Conservation (phyloP, 2,113 vertebrate genomes). For the Amphiprion percula region DNA sequence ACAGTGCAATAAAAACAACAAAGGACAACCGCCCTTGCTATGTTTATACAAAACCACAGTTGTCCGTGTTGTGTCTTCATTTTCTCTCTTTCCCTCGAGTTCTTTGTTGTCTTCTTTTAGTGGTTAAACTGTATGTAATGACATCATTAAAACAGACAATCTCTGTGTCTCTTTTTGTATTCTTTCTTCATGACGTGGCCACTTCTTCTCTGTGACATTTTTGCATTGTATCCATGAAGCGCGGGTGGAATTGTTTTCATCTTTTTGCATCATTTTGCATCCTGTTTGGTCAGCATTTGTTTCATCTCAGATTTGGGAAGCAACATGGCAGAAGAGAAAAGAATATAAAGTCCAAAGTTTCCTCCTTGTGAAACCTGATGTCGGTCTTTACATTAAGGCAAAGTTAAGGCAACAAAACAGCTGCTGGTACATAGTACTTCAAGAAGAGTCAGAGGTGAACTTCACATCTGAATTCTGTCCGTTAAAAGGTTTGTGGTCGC, state of each 20-base stretch:
- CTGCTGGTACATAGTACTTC: slow-evolving; percentile 65
- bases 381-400: slow-evolving; percentile 60
- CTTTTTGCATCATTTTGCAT: slow-evolving; percentile 38
- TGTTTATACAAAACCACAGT: slow-evolving; percentile 70
- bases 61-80: slow-evolving; percentile 70
- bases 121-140: slow-evolving; percentile 73
- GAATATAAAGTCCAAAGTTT: slow-evolving; percentile 27
- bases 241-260: background rate
- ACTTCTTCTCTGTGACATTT: slow-evolving; percentile 31
- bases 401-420: slow-evolving; percentile 58
- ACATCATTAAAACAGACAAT: slow-evolving; percentile 56
- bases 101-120: slow-evolving; percentile 66
- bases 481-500: slow-evolving; percentile 48
- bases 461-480: slow-evolving; percentile 36
- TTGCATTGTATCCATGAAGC: slow-evolving; percentile 30
- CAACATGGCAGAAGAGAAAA: slow-evolving; percentile 33
- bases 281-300: slow-evolving; percentile 36
- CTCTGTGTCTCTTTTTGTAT: slow-evolving; percentile 6
- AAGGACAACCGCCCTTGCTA: slow-evolving; percentile 59
- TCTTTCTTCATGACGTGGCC: slow-evolving; percentile 22
- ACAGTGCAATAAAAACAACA: slow-evolving; percentile 81
- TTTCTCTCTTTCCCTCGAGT: slow-evolving; percentile 33
- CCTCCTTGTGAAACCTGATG: slow-evolving; percentile 39
- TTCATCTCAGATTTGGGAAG: slow-evolving; percentile 24
- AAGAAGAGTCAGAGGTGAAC: slow-evolving; percentile 29